phyloP scores from a whole-genome alignment of 1,140 invertebrate species.

The Holotrichia oblita region DNA sequence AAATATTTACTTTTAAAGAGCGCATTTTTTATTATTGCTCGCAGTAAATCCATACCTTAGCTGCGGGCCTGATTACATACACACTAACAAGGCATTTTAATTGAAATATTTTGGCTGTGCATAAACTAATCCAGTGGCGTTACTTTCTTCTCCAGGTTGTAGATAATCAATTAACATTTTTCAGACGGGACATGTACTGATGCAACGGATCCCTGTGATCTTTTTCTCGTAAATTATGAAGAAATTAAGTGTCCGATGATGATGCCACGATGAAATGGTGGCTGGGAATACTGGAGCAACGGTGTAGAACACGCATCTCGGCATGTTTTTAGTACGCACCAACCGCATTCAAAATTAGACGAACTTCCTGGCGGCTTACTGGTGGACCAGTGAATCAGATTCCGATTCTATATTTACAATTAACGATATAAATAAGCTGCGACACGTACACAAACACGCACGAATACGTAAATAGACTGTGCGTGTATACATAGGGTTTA shows the following conservation, averaged over 20 bases:
- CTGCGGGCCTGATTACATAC: too few species aligned
- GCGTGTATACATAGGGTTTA: neutral
- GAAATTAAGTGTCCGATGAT: conserved; percentile 24
- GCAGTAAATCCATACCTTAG: too few species aligned
- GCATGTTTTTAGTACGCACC: conserved; percentile 1
- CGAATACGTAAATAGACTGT: conserved; percentile 20
- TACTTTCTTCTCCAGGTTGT: too few species aligned
- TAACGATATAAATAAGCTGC: conserved; percentile 24
- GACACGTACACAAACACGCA: conserved; percentile 31
- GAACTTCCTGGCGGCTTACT: conserved; percentile 22
- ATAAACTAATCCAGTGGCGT: conserved; percentile 6
- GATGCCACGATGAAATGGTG: neutral
- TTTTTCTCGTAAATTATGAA: conserved; percentile 31
- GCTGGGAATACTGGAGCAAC: neutral
- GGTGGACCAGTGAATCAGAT: conserved; percentile 32
- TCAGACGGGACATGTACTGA: neutral
- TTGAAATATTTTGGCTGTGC: neutral
- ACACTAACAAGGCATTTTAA: conserved; percentile 14
- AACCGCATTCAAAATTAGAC: conserved; percentile 6
- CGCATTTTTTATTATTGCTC: too few species aligned
- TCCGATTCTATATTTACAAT: conserved; percentile 28
- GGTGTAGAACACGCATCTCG: neutral
- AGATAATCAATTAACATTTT: conserved; percentile 23
- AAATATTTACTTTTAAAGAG: too few species aligned
- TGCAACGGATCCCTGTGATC: conserved; percentile 32